Base-by-base conservation (phyloP, 2,888 invertebrate species). In the Apeira syringaria region DNA sequence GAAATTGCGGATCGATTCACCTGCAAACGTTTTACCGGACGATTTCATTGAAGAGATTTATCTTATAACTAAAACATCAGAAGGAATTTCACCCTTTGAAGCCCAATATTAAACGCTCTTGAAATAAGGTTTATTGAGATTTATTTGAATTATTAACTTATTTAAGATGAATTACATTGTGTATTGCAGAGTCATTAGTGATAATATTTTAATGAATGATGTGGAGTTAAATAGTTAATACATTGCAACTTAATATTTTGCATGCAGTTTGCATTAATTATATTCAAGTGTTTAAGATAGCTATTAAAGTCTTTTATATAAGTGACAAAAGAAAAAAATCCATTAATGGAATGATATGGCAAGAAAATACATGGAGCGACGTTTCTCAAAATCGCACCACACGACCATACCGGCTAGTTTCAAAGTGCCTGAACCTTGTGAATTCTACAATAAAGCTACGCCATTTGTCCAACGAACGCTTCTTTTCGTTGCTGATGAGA, bases 281-380 rank as follows among this genome's bases (percentile, higher is more conserved):
- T n/a, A n/a, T n/a, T n/a, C n/a, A n/a, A n/a, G n/a, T n/a, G n/a
- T n/a, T n/a, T n/a, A n/a, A n/a, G n/a, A n/a, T n/a, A n/a, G n/a
- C n/a, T n/a, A n/a, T n/a, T n/a, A n/a, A n/a, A n/a, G n/a, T n/a
- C n/a, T n/a, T n/a, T n/a, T n/a, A n/a, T n/a, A n/a, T n/a, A n/a
- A n/a, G n/a, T n/a, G n/a, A n/a, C n/a, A n/a, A n/a, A n/a, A n/a
- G n/a, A n/a, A n/a, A n/a, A n/a, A n/a, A n/a, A n/a, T n/a, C n/a
- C n/a, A n/a, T n/a, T n/a, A 36, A 60, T 71, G 69, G 56, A 60
- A 66, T 82, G 87, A 73, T 61, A 88, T 90, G 89, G 89, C 90
- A 76, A 88, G 82, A 74, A 90, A 90, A 82, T 90, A 89, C 78
- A 89, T 90, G 87, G 90, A 90, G 81, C 86, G 86, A 56, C 76